phyloP scores from a whole-genome alignment of 2,888 invertebrate species.

The Andrena dorsata region DNA sequence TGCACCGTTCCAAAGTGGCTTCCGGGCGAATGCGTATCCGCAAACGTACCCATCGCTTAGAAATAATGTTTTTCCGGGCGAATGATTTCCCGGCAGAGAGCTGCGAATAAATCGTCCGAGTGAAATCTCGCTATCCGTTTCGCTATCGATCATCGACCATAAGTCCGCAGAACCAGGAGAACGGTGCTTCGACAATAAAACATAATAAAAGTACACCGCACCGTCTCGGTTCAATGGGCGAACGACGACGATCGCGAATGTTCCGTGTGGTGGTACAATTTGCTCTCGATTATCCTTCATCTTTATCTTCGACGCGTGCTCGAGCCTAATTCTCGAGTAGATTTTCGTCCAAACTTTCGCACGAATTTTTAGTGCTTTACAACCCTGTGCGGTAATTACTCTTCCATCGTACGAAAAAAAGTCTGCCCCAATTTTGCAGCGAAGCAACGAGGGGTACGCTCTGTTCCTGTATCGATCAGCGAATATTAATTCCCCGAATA shows the following conservation, averaged over 20 bases:
- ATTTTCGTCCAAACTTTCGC: too few species aligned
- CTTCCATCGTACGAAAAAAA: background rate
- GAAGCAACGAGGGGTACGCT: background rate
- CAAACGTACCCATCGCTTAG: constrained; percentile 5
- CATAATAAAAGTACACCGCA: constrained; percentile 34
- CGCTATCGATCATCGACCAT: constrained; percentile 53
- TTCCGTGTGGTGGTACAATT: constrained; percentile 20
- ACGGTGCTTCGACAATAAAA: constrained; percentile 22
- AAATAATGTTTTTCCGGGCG: constrained; percentile 18
- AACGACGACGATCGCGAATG: background rate
- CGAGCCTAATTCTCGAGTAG: background rate
- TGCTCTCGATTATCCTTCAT: constrained; percentile 23
- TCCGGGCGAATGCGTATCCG: background rate
- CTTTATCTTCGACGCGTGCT: constrained; percentile 11
- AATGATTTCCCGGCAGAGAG: background rate
- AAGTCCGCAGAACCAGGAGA: constrained; percentile 19
- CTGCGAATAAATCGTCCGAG: constrained; percentile 47
- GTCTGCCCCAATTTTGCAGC: background rate
- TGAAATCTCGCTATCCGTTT: constrained; percentile 20
- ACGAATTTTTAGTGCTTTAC: too few species aligned
- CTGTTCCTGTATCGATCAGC: background rate
- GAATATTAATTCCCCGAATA: background rate
- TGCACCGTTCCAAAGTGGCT: background rate
- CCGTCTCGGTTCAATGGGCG: constrained; percentile 46
- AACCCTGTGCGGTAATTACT: too few species aligned